These are phyloP conservation scores for Anisognathus igniventris DNA, from an alignment of 2,797 vertebrate species.

Conservation along the genomic window DNA sequence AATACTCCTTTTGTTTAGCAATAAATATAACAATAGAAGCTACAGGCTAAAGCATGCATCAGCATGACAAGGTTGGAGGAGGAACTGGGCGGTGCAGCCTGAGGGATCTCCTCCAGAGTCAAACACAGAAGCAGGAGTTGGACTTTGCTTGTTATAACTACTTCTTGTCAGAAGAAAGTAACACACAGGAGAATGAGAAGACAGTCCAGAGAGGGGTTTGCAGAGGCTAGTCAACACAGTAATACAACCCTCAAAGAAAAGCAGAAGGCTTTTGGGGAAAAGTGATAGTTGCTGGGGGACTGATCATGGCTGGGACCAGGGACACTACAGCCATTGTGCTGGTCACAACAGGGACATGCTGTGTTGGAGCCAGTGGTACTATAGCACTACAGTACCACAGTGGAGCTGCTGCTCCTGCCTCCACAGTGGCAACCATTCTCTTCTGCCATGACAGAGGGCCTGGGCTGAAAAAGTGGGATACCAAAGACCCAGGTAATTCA, in stretches of 20 bases:
- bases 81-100: not conserved
- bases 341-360: not conserved
- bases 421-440: not conserved
- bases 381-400: not conserved
- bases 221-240: not conserved
- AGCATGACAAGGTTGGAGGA: conserved; percentile 37
- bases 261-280: not conserved
- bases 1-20: conserved; percentile 38
- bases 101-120: conserved; percentile 18
- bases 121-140: not conserved
- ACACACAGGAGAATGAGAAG: not conserved
- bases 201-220: not conserved
- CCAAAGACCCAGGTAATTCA: not conserved
- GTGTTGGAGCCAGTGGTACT: not conserved
- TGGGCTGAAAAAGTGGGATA: not conserved
- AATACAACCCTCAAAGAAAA: not conserved
- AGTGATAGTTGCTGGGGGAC: not conserved
- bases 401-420: not conserved
- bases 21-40: conserved; percentile 53
- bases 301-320: not conserved
- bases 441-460: not conserved
- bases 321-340: not conserved
- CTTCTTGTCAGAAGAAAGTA: conserved; percentile 2
- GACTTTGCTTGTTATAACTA: not conserved
- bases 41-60: conserved; percentile 35